Base-by-base conservation (phyloP, 2,113 vertebrate genomes). In the Otis tarda region DNA sequence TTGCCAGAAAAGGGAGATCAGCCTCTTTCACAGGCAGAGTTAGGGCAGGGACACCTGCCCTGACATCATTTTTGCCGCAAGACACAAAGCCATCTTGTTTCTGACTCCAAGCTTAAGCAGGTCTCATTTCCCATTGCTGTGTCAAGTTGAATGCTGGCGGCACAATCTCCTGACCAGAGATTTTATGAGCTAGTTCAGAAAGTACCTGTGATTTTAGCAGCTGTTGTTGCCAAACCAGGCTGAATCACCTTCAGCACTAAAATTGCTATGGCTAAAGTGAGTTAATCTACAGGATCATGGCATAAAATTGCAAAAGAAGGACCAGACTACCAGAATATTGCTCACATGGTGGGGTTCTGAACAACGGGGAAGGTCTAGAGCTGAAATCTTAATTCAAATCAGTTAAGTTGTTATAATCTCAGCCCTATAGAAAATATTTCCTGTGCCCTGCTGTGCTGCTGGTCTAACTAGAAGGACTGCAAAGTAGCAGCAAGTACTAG, bases 121-220 rank as follows among this genome's bases (percentile, higher is more conserved):
- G 28, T 74, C 49, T 52, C 56, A 71, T 52, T 90, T 80, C 15
- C 39, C 15, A 64, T 31, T 60, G 59, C 71, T 79, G 6, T 49
- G 53, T 53, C 45, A 83, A 70, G 28, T 7, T 27, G 28, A 92
- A 63, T 0, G 0, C 6, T 43, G 15, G 15, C 59, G 27, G 49
- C 30, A 89, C 27, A 75, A n/a, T 6, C 35, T 76, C 45, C 57
- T 86, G 39, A 90, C 15, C 15, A 57, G 21, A 57, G 39, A 43
- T 86, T 90, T 88, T 76, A n/a, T 13, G 18, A 90, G 22, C 14
- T 83, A 64, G 39, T 76, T 92, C 59, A 83, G 76, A 64, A 17
- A 53, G 35, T 53, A 68, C 24, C 63, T 76, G 65, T 52, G 57
- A 92, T 53, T 88, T 85, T 69, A 79, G 57, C 25, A 39, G 20